Evolutionary conservation across 2,113 vertebrate species (phyloP), one percentile per base, ranked within the genome.

Genomic region (Progne subis): DNA sequence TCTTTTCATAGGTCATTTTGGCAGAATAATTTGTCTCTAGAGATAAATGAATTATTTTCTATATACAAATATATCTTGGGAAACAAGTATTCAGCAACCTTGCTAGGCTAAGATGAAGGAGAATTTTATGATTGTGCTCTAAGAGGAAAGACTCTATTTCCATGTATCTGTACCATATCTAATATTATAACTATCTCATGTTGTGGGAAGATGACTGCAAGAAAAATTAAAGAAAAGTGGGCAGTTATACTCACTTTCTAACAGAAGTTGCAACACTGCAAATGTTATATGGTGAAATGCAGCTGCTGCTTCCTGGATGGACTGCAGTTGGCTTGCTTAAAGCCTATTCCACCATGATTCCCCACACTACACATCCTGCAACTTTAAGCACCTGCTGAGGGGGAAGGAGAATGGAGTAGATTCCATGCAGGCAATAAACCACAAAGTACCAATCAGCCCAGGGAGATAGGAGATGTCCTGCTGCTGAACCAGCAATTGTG

Each of bases 241-340:
- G 25, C 4, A 34, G 17, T 69, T 34, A 16, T 34, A 41, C 4
- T 82, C 39, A 31, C 16, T 47, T 60, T 47, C 19, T 60, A 41
- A 9, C 11, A 47, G 47, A 47, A 47, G 9, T 21, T 41, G 2
- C 29, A 41, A 21, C 19, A 55, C 24, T 34, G 24, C 24, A 47
- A 16, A 11, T 47, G 20, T 60, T 68, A 4, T 6, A 31, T 0
- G 0, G 5, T 41, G 28, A 60, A 75, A 60, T 15, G n/a, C 17
- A 60, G 24, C 21, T 75, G 7, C 60, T 41, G 18, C 16, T 67
- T 53, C n/a, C 53, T 75, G 32, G 29, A 53, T 32, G 47, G 32
- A 69, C 39, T 32, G 18, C 8, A 18, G 14, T 1, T 86, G 55
- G 5, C 0, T 0, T 60, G 46, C 21, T 60, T 11, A 15, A 52